Percentiles rank a stretch among this genome's conserved stretches.
These are phyloP conservation scores for Lathamus discolor DNA, from an alignment of 2,113 vertebrate genomes.

Conservation along the genomic window DNA sequence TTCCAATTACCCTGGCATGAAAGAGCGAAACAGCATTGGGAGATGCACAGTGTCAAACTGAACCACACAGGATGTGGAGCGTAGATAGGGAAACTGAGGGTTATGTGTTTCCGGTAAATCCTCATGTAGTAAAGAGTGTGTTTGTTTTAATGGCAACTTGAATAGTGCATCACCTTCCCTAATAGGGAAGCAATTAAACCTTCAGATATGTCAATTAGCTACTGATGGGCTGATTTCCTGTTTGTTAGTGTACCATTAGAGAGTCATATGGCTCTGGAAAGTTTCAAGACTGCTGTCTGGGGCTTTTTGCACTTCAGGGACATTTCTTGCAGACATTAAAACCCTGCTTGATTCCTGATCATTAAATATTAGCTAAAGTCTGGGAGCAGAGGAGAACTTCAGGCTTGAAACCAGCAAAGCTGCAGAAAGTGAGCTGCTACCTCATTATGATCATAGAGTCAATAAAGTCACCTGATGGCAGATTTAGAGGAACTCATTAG, in stretches of 20 bases:
- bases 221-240: conserved; percentile 69
- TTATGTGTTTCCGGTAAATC: conserved; percentile 51
- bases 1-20: conserved; percentile 2
- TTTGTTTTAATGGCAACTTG: conserved; percentile 56
- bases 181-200: conserved; percentile 75
- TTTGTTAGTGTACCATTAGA: conserved; percentile 58
- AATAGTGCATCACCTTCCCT: conserved; percentile 67
- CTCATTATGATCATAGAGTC: conserved; percentile 77
- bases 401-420: conserved; percentile 37
- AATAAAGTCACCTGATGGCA: conserved; percentile 81
- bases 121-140: neutral
- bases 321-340: conserved; percentile 64
- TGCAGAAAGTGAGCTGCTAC: conserved; percentile 66
- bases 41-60: neutral
- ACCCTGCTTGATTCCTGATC: conserved; percentile 57
- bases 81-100: neutral
- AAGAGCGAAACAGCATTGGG: neutral
- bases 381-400: neutral
- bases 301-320: conserved; percentile 25
- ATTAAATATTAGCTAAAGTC: conserved; percentile 64
- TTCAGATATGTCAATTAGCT: conserved; percentile 71
- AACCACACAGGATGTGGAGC: neutral
- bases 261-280: conserved; percentile 65
- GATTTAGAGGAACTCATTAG: conserved; percentile 80
- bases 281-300: conserved; percentile 39